Conservation (phyloP, 2,113 vertebrate genomes). For the Ophthalmolycus amberensis region DNA sequence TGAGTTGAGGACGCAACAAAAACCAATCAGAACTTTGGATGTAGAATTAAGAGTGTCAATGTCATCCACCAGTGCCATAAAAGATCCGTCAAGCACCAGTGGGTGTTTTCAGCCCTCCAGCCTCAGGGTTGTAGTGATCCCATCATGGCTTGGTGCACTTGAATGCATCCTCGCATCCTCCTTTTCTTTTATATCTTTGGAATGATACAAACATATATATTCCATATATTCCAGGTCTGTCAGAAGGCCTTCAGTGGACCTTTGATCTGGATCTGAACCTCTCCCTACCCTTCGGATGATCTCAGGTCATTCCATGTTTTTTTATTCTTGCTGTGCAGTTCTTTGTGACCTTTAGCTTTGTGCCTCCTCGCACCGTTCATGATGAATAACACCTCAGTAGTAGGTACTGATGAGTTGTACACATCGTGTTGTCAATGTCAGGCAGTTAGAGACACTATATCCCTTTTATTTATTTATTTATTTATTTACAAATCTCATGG, state of each 20-base stretch:
- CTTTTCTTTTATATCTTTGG: neutral
- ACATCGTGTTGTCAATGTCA: neutral
- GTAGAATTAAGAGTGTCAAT: neutral
- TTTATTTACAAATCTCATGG: conserved; percentile 33
- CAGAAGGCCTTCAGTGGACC: neutral
- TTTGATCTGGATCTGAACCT: neutral
- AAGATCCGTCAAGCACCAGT: neutral
- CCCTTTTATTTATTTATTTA: conserved; percentile 20
- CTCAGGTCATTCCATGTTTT: neutral
- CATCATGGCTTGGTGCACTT: neutral
- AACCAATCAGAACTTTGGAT: neutral
- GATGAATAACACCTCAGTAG: neutral
- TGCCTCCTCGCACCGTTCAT: neutral
- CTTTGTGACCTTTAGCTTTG: neutral
- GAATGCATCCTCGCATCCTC: neutral
- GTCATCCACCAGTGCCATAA: no score
- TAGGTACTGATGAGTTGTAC: neutral
- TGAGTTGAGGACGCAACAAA: neutral
- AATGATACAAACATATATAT: neutral
- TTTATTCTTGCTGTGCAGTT: neutral
- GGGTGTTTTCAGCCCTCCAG: neutral
- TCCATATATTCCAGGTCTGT: neutral
- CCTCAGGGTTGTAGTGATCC: neutral
- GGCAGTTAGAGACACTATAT: neutral
- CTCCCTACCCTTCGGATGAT: neutral